Evolutionary conservation across 2,113 vertebrate genomes (phyloP), one percentile per base, ranked within the genome.

Genomic region (Corvus hawaiiensis): DNA sequence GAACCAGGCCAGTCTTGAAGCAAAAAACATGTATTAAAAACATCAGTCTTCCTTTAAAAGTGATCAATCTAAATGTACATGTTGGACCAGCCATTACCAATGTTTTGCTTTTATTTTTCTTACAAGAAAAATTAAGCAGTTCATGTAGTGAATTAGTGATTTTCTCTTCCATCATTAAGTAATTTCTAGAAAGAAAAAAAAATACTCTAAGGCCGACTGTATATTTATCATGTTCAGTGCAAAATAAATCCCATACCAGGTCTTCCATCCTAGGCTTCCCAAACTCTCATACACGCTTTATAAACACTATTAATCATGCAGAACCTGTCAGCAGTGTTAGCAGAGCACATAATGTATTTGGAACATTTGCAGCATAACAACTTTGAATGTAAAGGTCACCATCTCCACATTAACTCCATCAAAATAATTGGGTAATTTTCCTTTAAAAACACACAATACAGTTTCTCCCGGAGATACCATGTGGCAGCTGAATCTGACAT

Each of bases 381-480:
- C 86, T 95, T 95, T 82, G 73, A 94, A 96, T 94, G 80, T 77
- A 81, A 94, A 96, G 95, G 96, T 98, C 97, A 96, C 66, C 94
- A 95, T 94, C 87, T 95, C 94, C 84, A 80, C 90, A 93, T 97
- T 96, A 96, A 93, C 92, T 96, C 96, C 90, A 87, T 96, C 95
- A 97, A 96, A 96, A 79, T 84, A 89, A 97, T 93, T 90, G 90
- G 88, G 64, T 96, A 79, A 89, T 88, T 95, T 85, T 88, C 93
- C 89, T 97, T 97, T 96, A 97, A 96, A 96, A 97, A 66, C 87
- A 97, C 90, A 95, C 86, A 91, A 94, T 96, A 24, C 55, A 49
- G 78, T 85, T 95, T 96, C 84, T 97, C 88, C 48, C 0, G 1
- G 91, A 91, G 89, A 90, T 86, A 87, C 94, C 85, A 43, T 35